Evolutionary conservation across 53 echinoderm and acorn worm genomes (phyloP), one percentile per base, ranked within the genome.

Genomic region (Luidia sarsii): DNA sequence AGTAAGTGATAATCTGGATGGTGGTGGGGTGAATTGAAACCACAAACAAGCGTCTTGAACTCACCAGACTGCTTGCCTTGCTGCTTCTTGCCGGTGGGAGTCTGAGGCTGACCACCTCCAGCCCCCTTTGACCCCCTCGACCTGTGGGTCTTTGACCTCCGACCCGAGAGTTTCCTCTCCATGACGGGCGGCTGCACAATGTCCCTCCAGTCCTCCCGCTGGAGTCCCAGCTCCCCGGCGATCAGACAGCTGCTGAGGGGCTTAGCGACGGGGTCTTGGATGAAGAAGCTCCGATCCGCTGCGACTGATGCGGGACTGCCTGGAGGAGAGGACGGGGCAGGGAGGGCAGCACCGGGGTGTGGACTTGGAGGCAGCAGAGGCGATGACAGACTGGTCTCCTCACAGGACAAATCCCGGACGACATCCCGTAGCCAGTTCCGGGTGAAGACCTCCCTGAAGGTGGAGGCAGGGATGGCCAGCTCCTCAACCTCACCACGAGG

Each of bases 81-180:
- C 27, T 15, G 34, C 36, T 39, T 72, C 56, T 72, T 72, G 3
- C 51, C n/a, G 54, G 32, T 56, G 4, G 55, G 37, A 20, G 55
- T 28, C 22, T 54, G 56, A 21, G 35, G 55, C 35, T 27, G 27
- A 16, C 38, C 38, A 38, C 57, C 72, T 15, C 36, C 55, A 38
- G 23, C 39, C 16, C 55, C 39, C n/a, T 38, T 54, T 52, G 32
- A 35, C 22, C 61, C 54, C 10, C 67, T 80, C 23, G 68, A 63
- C 86, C 86, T 64, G 48, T 68, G 80, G 21, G 66, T 33, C 50
- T 79, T 86, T 54, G 79, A 86, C 80, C 80, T 86, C 24, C 80
- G 80, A 35, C 72, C 39, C 5, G 79, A 68, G 11, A 79, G 38
- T 41, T 46, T 86, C 37, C 86, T 64, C 56, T 86, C 86, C 53